Base-by-base conservation (phyloP, 2,888 invertebrate species). In the Melieria omissa region DNA sequence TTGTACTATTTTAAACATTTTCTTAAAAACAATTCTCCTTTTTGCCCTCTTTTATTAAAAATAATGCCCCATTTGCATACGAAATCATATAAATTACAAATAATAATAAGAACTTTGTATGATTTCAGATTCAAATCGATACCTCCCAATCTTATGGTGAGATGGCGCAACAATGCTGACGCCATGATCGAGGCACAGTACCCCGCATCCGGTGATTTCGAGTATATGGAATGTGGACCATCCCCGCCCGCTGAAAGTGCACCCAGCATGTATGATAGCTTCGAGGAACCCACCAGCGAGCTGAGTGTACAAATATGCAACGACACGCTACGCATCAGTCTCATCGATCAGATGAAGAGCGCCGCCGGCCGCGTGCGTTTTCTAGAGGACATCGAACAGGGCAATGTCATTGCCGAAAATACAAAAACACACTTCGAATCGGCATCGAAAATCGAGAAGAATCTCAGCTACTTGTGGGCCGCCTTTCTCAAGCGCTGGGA, bases 171-270 rank as follows among this genome's bases (percentile, higher is more conserved):
- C 65, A 90, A 90, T 82, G 84, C 87, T 67, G 86, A 88, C 79
- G 85, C 88, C 75, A 86, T 91, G 85, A 89, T 92, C 79, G 92
- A 92, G 83, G 90, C 92, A 75, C 92, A 91, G 83, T 90, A 89
- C 83, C 91, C 92, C 74, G 90, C 92, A 80, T 79, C 85, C 72
- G 86, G 86, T 76, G 92, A 92, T 86, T 91, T 92, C 85, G 92
- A 92, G 86, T 93, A 92, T 86, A 92, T 93, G 89, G 93, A 93
- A 85, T 93, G 92, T 80, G 93, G 93, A 71, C 92, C 92, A 54
- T 93, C 93, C 16, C 93, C 93, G 8, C 93, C 93, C 46, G 92
- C 93, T 72, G 94, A 94, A 86, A 93, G 93, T 86, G 93, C 93
- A 60, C 92, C 93, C 78, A 92, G 93, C 84, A 91, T 93, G 88